phyloP scores from a whole-genome alignment of 2,113 vertebrate genomes.

The Microcebus murinus region DNA sequence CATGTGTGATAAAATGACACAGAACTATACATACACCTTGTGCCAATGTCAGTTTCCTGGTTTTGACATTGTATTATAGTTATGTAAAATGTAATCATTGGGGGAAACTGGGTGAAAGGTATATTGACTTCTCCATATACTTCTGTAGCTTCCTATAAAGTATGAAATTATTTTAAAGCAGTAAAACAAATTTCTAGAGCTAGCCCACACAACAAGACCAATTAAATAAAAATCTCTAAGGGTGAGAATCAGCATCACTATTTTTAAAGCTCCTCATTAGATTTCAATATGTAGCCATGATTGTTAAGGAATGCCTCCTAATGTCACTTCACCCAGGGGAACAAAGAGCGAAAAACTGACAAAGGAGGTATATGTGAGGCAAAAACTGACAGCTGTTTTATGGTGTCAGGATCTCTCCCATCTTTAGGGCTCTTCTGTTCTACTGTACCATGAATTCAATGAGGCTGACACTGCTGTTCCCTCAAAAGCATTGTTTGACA shows the following conservation, averaged over 20 bases:
- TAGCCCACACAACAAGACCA: neutral
- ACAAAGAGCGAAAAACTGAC: neutral
- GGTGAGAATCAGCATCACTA: neutral
- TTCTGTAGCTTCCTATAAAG: neutral
- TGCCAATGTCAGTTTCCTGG: neutral
- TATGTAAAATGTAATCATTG: neutral
- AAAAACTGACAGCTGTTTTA: neutral
- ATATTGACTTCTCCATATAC: neutral
- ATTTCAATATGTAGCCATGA: neutral
- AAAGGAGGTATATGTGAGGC: neutral
- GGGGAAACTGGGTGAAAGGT: neutral
- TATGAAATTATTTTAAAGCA: neutral
- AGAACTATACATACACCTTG: neutral
- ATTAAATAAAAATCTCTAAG: neutral
- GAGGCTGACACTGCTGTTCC: neutral
- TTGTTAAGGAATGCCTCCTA: neutral
- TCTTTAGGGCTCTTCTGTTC: neutral
- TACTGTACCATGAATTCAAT: neutral
- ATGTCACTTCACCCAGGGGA: neutral
- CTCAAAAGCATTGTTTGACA: neutral
- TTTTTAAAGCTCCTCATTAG: neutral
- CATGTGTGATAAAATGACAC: neutral
- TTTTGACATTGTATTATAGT: neutral
- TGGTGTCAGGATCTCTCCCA: neutral
- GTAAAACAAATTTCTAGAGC: neutral